Percentiles rank a stretch among this genome's conserved stretches.
Conservation (phyloP, 1,140 invertebrate species). For the Drosophila azteca region DNA sequence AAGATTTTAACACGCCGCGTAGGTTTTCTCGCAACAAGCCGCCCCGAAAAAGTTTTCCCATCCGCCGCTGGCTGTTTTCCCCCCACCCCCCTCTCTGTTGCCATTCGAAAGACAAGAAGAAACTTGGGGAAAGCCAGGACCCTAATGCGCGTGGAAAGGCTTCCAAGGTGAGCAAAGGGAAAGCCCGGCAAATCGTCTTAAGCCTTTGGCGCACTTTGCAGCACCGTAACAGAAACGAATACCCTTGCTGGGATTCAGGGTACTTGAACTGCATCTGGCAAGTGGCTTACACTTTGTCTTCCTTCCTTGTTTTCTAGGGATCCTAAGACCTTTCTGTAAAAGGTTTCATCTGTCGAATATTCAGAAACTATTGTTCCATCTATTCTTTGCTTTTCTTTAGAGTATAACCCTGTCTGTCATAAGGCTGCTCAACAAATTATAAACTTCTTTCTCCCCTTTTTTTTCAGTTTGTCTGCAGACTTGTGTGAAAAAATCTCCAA, state of each 20-base stretch:
- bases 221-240: slow-evolving; percentile 19
- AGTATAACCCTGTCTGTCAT: slow-evolving; percentile 10
- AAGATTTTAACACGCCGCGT: slow-evolving; percentile 78
- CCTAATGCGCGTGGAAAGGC: slow-evolving; percentile 53
- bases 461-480: slow-evolving; percentile 35
- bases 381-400: slow-evolving; percentile 13
- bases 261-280: too few relatives aligned
- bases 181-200: slow-evolving; percentile 34
- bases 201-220: slow-evolving; percentile 59
- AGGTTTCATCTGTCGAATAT: too few relatives aligned
- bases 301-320: too few relatives aligned
- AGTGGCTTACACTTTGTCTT: too few relatives aligned
- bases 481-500: slow-evolving; percentile 69
- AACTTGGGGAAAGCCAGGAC: slow-evolving; percentile 10
- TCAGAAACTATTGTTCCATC: too few relatives aligned
- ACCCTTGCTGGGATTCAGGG: neutral
- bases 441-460: slow-evolving; percentile 30
- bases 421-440: slow-evolving; percentile 7
- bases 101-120: too few relatives aligned
- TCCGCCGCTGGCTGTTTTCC: slow-evolving; percentile 47
- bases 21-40: slow-evolving; percentile 69
- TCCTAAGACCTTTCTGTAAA: too few relatives aligned
- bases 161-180: slow-evolving; percentile 21
- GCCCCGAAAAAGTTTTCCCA: slow-evolving; percentile 56
- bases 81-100: neutral